Evolutionary conservation across 1,140 invertebrate genomes (phyloP).

Genomic region (Bombyx mandarina): DNA sequence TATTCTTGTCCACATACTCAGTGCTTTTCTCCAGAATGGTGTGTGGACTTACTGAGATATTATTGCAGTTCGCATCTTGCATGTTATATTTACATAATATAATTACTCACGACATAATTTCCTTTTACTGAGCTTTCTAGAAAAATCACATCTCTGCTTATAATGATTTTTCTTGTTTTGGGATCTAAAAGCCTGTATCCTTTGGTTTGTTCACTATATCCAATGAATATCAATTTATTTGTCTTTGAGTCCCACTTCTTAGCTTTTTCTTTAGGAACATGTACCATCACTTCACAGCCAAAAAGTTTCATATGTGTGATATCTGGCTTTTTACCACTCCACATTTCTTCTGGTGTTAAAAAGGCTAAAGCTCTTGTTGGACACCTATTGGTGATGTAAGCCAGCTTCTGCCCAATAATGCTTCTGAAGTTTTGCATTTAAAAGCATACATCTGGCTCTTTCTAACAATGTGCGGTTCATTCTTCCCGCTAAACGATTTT

Average conservation of each 20-base stretch:
- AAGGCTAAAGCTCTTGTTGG: not conserved
- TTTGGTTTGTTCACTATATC: conserved; percentile 10
- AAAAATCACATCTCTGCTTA: conserved; percentile 13
- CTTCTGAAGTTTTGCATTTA: not conserved
- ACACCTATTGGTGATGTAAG: not conserved
- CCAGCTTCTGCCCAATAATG: not conserved
- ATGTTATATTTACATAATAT: no score
- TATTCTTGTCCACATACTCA: no score
- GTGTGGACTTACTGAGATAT: no score
- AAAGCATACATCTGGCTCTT: not conserved
- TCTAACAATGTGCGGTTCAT: not conserved
- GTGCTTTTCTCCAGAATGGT: no score
- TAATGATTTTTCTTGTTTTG: conserved; percentile 3
- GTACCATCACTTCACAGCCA: conserved; percentile 22
- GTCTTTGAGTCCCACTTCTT: conserved; percentile 10
- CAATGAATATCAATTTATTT: conserved; percentile 9
- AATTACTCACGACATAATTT: no score
- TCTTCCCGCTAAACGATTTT: not conserved
- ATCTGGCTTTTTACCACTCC: not conserved
- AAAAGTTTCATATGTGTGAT: not conserved
- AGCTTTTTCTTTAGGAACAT: conserved; percentile 27
- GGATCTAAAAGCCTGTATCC: conserved; percentile 5
- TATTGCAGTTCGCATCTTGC: no score
- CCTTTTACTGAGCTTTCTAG: not conserved
- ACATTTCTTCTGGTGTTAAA: not conserved